phyloP scores from a whole-genome alignment of 2,113 vertebrate species.

The Nematolebias whitei region DNA sequence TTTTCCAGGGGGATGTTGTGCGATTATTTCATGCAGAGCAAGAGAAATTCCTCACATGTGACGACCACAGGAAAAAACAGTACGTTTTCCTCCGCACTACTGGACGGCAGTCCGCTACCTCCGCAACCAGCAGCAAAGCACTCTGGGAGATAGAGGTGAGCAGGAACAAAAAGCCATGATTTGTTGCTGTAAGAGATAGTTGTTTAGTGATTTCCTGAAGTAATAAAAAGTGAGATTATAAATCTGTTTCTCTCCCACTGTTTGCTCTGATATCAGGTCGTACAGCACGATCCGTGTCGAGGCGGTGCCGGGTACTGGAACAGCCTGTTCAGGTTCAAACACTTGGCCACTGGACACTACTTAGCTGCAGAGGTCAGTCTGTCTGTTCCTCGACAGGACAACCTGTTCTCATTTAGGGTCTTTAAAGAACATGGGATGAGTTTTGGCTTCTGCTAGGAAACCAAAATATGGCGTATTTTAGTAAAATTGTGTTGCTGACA shows the following conservation, averaged over 20 bases:
- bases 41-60: slow-evolving; percentile 98
- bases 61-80: slow-evolving; percentile 96
- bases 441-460: too few relatives aligned
- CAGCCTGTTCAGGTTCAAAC: slow-evolving; percentile 98
- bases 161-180: not conserved
- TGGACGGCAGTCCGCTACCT: slow-evolving; percentile 94
- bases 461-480: too few relatives aligned
- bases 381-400: not conserved
- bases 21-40: slow-evolving; percentile 96
- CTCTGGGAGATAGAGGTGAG: slow-evolving; percentile 97
- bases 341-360: slow-evolving; percentile 96
- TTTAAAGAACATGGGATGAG: too few relatives aligned
- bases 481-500: too few relatives aligned
- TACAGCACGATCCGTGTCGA: slow-evolving; percentile 96
- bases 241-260: not conserved
- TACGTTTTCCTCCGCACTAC: slow-evolving; percentile 97
- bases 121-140: slow-evolving; percentile 97
- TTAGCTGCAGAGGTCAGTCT: slow-evolving; percentile 93
- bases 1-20: slow-evolving; percentile 92
- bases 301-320: slow-evolving; percentile 98
- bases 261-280: slow-evolving; percentile 75
- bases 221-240: not conserved
- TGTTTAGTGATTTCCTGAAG: not conserved
- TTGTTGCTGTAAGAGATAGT: not conserved
- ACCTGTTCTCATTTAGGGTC: too few relatives aligned